Conservation (phyloP, 2,888 invertebrate genomes). For the Eudasyphora cyanicolor region DNA sequence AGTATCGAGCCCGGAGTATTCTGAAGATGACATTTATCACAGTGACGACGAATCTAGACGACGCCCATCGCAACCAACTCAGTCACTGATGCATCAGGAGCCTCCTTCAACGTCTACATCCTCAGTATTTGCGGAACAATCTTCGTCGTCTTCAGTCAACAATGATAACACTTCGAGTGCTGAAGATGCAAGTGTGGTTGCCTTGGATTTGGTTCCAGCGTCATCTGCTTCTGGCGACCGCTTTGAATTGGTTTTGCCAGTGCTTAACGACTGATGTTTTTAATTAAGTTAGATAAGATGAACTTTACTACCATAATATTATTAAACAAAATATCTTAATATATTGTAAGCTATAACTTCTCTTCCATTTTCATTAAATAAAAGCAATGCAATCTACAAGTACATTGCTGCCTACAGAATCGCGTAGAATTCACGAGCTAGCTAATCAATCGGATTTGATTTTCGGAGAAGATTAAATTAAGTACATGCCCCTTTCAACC, state of each 20-base stretch:
- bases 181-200: slow-evolving; percentile 47
- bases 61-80: slow-evolving; percentile 23
- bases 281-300: slow-evolving; percentile 26
- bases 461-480: too few species aligned
- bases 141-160: slow-evolving; percentile 20
- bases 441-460: too few species aligned
- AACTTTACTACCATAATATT: slow-evolving; percentile 14
- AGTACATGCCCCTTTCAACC: too few species aligned
- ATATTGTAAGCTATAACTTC: background rate
- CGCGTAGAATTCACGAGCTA: too few species aligned
- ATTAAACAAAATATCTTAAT: slow-evolving; percentile 6
- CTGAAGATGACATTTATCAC: slow-evolving; percentile 70
- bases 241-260: slow-evolving; percentile 47
- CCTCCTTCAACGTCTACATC: slow-evolving; percentile 4
- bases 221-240: slow-evolving; percentile 21
- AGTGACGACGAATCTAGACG: slow-evolving; percentile 54
- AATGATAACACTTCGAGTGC: background rate
- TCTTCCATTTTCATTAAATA: background rate
- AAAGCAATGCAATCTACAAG: background rate
- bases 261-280: slow-evolving; percentile 54
- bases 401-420: too few species aligned
- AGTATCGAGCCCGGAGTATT: slow-evolving; percentile 71
- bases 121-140: slow-evolving; percentile 8
- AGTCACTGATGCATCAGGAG: background rate
- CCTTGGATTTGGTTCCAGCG: slow-evolving; percentile 29